Base-by-base conservation (phyloP, 1,140 invertebrate species). In the Danaus melanippus region DNA sequence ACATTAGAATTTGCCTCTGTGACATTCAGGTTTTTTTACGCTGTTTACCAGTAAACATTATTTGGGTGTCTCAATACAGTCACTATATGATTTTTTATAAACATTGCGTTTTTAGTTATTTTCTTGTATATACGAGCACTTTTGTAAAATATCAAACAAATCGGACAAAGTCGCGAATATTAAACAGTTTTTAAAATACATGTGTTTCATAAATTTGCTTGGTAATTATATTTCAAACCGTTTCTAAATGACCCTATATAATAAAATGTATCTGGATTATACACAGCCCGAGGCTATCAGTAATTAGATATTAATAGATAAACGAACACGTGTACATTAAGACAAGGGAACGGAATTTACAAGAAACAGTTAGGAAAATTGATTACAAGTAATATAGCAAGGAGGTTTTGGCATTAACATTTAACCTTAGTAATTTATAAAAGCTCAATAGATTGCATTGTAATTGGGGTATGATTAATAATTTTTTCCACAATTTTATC, bases 281-380 rank as follows among this genome's bases (percentile, higher is more conserved):
- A 50, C 54, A 43, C 48, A 55, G 53, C 61, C 58, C 48, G 32
- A 51, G 64, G 57, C 62, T 53, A 67, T 67, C 66, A 71, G 67
- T 79, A 74, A 79, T 79, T 79, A 79, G 73, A 71, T 77, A 77
- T 79, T 79, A 80, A 76, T 76, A 80, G 75, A 75, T 77, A 74
- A 78, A 72, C 69, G 64, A 60, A 62, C 50, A 58, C 71, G 71
- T 71, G 58, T 58, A 56, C 49, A 42, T 49, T 57, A 50, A 42
- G 54, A 55, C 58, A 56, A 53, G 54, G 50, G 50, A 21, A 49
- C 60, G 60, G 58, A 56, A 52, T 10, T 8, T 46, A 43, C 17
- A 39, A 41, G 32, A 21, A 11, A 53, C 15, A 53, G 49, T 45
- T 51, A 17, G 51, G 46, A 40, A n/a, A 51, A 48, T 11, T 56